These are phyloP conservation scores for Buphagus erythrorhynchus DNA, from an alignment of 2,797 vertebrate genomes.

Conservation along the genomic window DNA sequence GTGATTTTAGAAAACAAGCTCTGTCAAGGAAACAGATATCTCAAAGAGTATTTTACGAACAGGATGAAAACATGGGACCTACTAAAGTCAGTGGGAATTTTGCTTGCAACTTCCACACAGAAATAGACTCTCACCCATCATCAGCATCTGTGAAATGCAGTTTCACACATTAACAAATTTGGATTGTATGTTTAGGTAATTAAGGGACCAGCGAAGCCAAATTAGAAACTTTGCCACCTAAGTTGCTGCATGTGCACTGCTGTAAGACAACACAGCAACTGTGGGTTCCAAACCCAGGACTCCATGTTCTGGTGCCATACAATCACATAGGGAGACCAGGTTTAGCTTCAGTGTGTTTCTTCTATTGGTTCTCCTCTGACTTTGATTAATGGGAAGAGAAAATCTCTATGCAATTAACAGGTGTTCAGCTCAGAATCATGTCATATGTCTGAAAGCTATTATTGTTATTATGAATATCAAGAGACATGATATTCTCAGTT, in stretches of 20 bases:
- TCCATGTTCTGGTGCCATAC: not conserved
- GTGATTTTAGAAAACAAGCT: not conserved
- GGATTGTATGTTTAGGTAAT: not conserved
- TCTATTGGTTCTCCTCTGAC: not conserved
- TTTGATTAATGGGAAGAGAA: constrained; percentile 29
- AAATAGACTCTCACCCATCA: not conserved
- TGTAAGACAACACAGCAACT: not conserved
- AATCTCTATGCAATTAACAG: constrained; percentile 12
- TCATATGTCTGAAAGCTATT: constrained; percentile 24
- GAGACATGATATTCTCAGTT: not conserved
- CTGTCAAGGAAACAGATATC: not conserved
- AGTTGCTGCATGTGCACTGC: not conserved
- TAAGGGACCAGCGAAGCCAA: not conserved
- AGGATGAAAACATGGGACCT: not conserved
- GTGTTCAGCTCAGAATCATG: constrained; percentile 19
- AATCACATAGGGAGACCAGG: not conserved
- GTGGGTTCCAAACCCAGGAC: not conserved
- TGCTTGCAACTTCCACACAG: not conserved
- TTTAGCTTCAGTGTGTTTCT: not conserved
- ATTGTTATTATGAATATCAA: constrained; percentile 31
- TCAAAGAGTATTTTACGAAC: not conserved
- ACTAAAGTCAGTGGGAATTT: not conserved
- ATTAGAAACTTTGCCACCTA: not conserved
- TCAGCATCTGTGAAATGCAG: not conserved
- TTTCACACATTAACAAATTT: not conserved